Evolutionary conservation across 2,888 invertebrate genomes (phyloP), one percentile per base, ranked within the genome.

Genomic region (Chrysomela aeneicollis): DNA sequence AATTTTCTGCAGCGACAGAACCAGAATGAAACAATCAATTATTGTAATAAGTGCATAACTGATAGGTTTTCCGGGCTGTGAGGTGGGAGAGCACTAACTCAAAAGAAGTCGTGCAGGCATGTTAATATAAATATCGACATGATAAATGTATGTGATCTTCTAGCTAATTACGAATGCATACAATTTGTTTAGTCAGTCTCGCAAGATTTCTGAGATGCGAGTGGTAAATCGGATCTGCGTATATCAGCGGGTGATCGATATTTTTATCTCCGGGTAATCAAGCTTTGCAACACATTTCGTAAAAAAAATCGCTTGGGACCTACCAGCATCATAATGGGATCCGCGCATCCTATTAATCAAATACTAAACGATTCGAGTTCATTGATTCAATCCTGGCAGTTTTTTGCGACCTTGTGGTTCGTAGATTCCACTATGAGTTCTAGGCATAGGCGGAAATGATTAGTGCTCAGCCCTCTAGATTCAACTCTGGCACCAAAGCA

Each of bases 131-230:
- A 64, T 67, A 67, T 74, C 72, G 74, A 73, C 73, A 71, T 74
- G 73, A 73, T 73, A 70, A 75, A 75, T 75, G 74, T 73, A 73
- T 73, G 72, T 72, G 73, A 73, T 71, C 71, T 69, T 66, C 67
- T 62, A 70, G 70, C 71, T 74, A 76, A 76, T 76, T 76, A 74
- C 68, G 64, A 68, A 72, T 73, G 72, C 70, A 71, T 71, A 73
- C 69, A 73, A 74, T 72, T 73, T 74, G 72, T 73, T 55, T 26
- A 19, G 37, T n/a, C 42, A 42, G 22, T 37, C 37, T 55, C 54
- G 17, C 54, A 15, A 55, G 9, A 21, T 22, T 22, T 26, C 10
- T 21, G 12, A 55, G 17, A 55, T 17, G n/a, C 21, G 21, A 42
- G 54, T 42, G 15, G 22, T 26, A 9, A 21, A 55, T 52, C 22